A percentile compares a stretch with the other conserved stretches of the same genome.
Conservation (phyloP, 2,888 invertebrate species). For the Ichneumoninae sp. region DNA sequence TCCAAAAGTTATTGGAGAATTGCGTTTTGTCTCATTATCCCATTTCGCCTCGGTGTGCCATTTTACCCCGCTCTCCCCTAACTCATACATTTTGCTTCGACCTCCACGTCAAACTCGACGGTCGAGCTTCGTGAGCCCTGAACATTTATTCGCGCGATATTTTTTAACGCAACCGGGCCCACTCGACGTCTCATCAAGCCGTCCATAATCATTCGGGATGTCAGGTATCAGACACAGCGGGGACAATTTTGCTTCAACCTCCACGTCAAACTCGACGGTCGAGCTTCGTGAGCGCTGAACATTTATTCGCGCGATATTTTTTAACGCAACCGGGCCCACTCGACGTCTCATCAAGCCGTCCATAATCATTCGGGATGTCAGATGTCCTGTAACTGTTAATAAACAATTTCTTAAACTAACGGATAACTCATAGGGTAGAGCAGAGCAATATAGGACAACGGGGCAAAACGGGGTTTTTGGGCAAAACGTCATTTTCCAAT, state of each 20-base stretch:
- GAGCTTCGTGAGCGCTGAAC: not conserved
- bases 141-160: constrained; percentile 1
- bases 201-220: not conserved
- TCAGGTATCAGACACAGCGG: too few species aligned
- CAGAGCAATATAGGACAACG: too few species aligned
- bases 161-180: not conserved
- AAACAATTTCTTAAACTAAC: too few species aligned
- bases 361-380: not conserved
- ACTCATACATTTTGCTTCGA: not conserved
- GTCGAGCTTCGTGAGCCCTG: not conserved
- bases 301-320: not conserved
- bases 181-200: not conserved
- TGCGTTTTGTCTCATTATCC: too few species aligned
- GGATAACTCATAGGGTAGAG: too few species aligned
- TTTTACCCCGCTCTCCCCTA: too few species aligned
- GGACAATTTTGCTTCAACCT: not conserved
- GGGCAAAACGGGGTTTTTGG: too few species aligned
- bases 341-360: not conserved
- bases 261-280: not conserved
- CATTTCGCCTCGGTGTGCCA: too few species aligned
- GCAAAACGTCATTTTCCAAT: too few species aligned
- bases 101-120: not conserved
- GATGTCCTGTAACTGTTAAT: too few species aligned
- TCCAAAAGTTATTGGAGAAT: too few species aligned
- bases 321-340: not conserved